Conservation (phyloP, 2,797 vertebrate species). For the Atherinosoma microstoma region DNA sequence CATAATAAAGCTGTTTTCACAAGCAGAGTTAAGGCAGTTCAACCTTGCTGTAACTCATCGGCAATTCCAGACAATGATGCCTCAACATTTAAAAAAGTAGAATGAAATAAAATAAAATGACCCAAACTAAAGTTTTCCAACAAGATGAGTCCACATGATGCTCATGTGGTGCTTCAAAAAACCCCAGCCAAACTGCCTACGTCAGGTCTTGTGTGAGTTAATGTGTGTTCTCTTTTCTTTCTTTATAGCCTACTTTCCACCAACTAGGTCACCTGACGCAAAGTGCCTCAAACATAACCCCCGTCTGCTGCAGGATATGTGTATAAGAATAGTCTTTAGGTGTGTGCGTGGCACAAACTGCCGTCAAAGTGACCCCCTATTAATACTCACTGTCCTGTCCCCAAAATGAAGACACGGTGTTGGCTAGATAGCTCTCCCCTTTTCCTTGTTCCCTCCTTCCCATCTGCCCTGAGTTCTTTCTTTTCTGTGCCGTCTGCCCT, state of each 20-base stretch:
- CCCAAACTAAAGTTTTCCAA: background rate
- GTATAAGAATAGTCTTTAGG: slow-evolving; percentile 51
- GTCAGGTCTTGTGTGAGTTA: slow-evolving; percentile 27
- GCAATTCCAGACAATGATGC: background rate
- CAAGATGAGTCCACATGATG: slow-evolving; percentile 14
- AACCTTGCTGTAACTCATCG: background rate
- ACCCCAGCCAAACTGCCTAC: slow-evolving; percentile 10
- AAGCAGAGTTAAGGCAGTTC: background rate
- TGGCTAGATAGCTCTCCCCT: slow-evolving; percentile 4
- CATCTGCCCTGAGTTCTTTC: slow-evolving; percentile 51
- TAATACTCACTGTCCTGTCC: slow-evolving; percentile 63
- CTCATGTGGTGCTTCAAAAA: slow-evolving; percentile 20
- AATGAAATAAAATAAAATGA: background rate
- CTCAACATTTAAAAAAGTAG: background rate
- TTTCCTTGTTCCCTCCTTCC: slow-evolving; percentile 33
- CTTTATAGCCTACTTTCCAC: slow-evolving; percentile 69
- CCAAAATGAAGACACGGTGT: slow-evolving; percentile 25
- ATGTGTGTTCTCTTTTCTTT: slow-evolving; percentile 28
- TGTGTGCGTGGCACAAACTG: slow-evolving; percentile 34
- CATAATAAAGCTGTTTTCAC: background rate
- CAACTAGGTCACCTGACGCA: slow-evolving; percentile 73
- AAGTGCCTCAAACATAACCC: slow-evolving; percentile 64
- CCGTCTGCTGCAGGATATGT: slow-evolving; percentile 51
- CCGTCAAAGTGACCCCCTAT: slow-evolving; percentile 59
- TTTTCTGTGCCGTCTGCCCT: background rate